Base-by-base conservation (phyloP, 2,888 invertebrate species). In the Spodoptera picta region DNA sequence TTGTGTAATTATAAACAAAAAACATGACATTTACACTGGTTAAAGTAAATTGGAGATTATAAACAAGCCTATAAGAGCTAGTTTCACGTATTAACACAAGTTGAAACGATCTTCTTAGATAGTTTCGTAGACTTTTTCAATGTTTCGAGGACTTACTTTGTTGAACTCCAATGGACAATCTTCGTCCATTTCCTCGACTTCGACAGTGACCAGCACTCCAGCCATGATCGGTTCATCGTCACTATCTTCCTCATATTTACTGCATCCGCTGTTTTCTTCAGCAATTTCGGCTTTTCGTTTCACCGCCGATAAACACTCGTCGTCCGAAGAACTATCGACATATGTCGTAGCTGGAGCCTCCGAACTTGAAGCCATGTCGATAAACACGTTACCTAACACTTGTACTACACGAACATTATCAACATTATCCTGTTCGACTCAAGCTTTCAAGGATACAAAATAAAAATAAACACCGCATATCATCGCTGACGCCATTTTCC, bases 171-270 rank as follows among this genome's bases (percentile, higher is more conserved):
- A 36, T 1, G 79, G 72, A 44, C 76, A 68, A 3, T 73, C 74
- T 7, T 77, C 75, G 10, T 83, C 79, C 52, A 82, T 60, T 64
- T 84, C 86, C 45, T 84, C 77, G 7, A 86, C 79, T 55, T 86
- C 82, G 46, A 86, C 83, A 31, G 80, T 78, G 36, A 86, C 80
- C 70, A 79, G 43, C 7, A 81, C 80, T n/a, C 80, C 81, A 5
- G 82, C 71, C 71, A 81, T 68, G 36, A 82, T 69, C 11, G 73
- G 63, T n/a, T 75, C 77, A 52, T 79, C 77, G 50, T 85, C 85
- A 55, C 77, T 79, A 3, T 82, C 77, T 4, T 63, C 72, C 1
- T 65, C 71, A 60, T 71, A 69, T 12, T 53, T 62, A 60, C 43
- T 53, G 43, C 23, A 59, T 55, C 58, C 73, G 31, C 66, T 66